phyloP scores from a whole-genome alignment of 2,797 vertebrate species.

The Rhadinocentrus ornatus region DNA sequence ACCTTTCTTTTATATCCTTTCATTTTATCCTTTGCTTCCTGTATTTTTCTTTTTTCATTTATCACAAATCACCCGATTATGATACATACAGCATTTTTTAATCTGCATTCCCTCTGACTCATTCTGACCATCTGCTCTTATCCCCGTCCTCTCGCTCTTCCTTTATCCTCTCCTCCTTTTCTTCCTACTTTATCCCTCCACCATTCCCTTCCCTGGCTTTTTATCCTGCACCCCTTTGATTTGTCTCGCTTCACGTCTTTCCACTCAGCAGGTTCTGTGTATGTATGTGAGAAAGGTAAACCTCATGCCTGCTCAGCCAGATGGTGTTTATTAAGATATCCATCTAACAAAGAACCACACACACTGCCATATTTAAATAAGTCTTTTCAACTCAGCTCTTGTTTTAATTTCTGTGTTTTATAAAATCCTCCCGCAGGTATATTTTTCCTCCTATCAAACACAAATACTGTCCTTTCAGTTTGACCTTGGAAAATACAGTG shows the following conservation, averaged over 20 bases:
- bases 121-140: slow-evolving; percentile 39
- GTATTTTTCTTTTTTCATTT: not conserved
- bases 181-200: not conserved
- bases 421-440: not conserved
- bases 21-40: not conserved
- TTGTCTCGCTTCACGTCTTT: slow-evolving; percentile 7
- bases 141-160: not conserved
- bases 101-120: slow-evolving; percentile 29
- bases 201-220: not conserved
- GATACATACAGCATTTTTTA: slow-evolving; percentile 16
- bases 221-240: not conserved
- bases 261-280: slow-evolving; percentile 48
- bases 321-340: slow-evolving; percentile 83
- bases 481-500: not conserved
- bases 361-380: slow-evolving; percentile 1
- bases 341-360: slow-evolving; percentile 41
- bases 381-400: not conserved
- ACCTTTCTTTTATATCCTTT: not conserved
- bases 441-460: not conserved
- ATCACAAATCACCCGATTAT: slow-evolving; percentile 11
- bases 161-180: slow-evolving; percentile 3
- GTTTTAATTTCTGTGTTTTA: not conserved
- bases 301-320: slow-evolving; percentile 80
- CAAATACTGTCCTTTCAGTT: not conserved
- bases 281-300: slow-evolving; percentile 56